Percentiles rank a stretch among this genome's conserved stretches.
These are phyloP conservation scores for Chrysopa pallens DNA, from an alignment of 1,140 invertebrate genomes.

Conservation along the genomic window DNA sequence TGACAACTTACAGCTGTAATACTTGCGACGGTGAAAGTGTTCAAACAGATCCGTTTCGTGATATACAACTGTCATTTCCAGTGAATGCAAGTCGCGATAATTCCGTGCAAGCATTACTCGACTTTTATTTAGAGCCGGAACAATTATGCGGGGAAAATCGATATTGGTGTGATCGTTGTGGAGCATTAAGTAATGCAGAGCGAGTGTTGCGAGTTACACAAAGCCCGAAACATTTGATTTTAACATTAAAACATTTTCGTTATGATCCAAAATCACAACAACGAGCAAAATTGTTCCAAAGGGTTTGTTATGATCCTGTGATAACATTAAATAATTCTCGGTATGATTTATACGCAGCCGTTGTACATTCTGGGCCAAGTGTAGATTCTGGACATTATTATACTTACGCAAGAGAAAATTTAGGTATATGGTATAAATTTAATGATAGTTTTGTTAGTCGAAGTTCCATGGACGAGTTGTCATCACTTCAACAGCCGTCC, in stretches of 20 bases:
- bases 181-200: conserved; percentile 53
- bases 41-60: conserved; percentile 57
- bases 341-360: conserved; percentile 60
- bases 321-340: conserved; percentile 29
- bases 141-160: conserved; percentile 57
- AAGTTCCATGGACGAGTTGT: conserved; percentile 40
- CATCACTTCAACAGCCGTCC: conserved; percentile 43
- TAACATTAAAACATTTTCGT: conserved; percentile 67
- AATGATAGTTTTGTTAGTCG: conserved; percentile 55
- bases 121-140: conserved; percentile 59
- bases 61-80: conserved; percentile 64
- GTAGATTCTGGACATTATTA: conserved; percentile 78
- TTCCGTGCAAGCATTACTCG: conserved; percentile 48
- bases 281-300: conserved; percentile 52
- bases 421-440: conserved; percentile 50
- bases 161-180: conserved; percentile 63
- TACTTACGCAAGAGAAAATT: conserved; percentile 50
- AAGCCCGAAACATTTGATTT: conserved; percentile 53
- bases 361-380: conserved; percentile 65
- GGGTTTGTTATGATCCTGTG: conserved; percentile 40
- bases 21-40: conserved; percentile 48
- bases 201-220: conserved; percentile 50
- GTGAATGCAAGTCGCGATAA: conserved; percentile 27
- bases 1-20: conserved; percentile 51
- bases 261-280: conserved; percentile 51